Evolutionary conservation across 2,888 invertebrate genomes (phyloP), one percentile per base, ranked within the genome.

Genomic region (Eurois occulta): DNA sequence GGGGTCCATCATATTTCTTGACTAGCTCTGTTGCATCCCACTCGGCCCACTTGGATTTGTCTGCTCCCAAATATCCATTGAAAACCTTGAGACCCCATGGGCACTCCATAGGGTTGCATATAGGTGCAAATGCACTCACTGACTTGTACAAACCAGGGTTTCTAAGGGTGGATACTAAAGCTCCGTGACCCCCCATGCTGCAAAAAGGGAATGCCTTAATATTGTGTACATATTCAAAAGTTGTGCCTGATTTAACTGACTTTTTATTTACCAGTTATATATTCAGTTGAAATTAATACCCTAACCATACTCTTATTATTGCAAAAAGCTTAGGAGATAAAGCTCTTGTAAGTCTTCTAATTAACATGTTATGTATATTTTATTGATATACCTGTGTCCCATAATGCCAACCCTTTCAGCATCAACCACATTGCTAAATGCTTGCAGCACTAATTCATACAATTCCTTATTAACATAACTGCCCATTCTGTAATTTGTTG

Each of bases 171-270:
- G 98, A 98, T 73, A 99, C 98, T 68, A 99, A 94, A 28, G 99
- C 99, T 48, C 99, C 99, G 95, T 99, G 99, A 41, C 99, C 99
- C 80, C 99, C 99, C 99, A 99, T 99, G 92, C 99, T 99, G 92
- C 68, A 97, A 96, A 78, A 24, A 65, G 32, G 43, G 35, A 1
- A 0, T 62, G 0, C 18, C 21, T 38, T 48, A 52, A n/a, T n/a
- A n/a, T 35, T n/a, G 28, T 70, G 46, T 38, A 28, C 10, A 16
- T 41, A 16, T 65, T 38, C 21, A 0, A 24, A 65, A 18, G 4
- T 11, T 28, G 32, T 72, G 18, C n/a, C n/a, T 71, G 32, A 24
- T 21, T 46, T 75, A 32, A 55, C 71, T 43, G 2, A 13, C 2
- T 10, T 38, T 21, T n/a, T n/a, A 48, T 35, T 38, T 48, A 21